Percentiles rank a stretch among this genome's conserved stretches.
These are phyloP conservation scores for Hydrolagus colliei DNA, from an alignment of 2,797 vertebrate species.

Conservation along the genomic window DNA sequence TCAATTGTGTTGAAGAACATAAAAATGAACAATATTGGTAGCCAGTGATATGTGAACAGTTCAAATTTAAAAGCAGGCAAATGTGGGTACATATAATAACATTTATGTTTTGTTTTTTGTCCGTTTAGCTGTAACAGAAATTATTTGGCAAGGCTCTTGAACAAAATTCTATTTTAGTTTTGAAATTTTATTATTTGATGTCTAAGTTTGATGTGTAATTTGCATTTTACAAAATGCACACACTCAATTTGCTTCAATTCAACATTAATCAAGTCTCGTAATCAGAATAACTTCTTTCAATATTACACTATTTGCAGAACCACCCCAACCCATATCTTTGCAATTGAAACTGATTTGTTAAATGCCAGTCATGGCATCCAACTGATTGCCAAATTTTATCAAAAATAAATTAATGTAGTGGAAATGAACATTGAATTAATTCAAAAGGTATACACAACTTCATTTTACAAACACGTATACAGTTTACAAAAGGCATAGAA, in stretches of 20 bases:
- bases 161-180: background rate
- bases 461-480: no score
- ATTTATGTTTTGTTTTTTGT: background rate
- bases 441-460: no score
- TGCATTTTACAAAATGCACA: background rate
- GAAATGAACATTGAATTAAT: no score
- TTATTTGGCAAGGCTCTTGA: background rate
- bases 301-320: background rate
- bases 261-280: background rate
- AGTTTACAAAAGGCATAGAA: no score
- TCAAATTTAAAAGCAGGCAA: no score
- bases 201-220: background rate
- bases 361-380: background rate
- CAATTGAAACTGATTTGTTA: background rate
- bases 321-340: no score
- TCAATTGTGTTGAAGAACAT: background rate
- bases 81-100: background rate
- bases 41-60: background rate
- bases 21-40: background rate
- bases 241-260: background rate
- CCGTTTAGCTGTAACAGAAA: background rate
- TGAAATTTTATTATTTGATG: no score
- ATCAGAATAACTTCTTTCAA: background rate
- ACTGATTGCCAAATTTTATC: background rate
- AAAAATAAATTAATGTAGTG: background rate